Conservation (phyloP, 1,140 invertebrate species). For the Pinna nobilis region DNA sequence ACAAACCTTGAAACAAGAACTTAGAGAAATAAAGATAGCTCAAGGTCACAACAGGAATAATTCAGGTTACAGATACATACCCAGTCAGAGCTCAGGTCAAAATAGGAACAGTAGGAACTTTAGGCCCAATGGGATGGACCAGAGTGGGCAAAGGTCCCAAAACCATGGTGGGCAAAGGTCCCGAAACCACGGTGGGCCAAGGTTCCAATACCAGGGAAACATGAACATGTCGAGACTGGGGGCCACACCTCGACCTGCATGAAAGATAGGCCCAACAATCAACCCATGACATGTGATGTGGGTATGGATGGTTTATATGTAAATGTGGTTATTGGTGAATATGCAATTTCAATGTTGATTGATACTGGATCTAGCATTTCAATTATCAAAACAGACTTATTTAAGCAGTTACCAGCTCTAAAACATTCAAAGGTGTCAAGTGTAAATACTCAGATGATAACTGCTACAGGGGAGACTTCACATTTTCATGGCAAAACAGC, state of each 20-base stretch:
- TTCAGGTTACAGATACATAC: background rate
- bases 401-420: background rate
- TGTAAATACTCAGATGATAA: conserved; percentile 14
- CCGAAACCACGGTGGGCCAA: too few relatives aligned
- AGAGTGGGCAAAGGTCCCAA: too few relatives aligned
- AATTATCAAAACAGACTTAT: background rate
- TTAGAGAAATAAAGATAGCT: background rate
- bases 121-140: background rate
- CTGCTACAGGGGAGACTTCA: conserved; percentile 16
- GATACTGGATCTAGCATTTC: conserved; percentile 13
- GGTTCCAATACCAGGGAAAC: background rate
- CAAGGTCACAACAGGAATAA: background rate
- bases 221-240: background rate
- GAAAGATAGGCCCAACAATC: background rate
- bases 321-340: background rate
- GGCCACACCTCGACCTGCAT: background rate
- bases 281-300: background rate
- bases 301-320: background rate
- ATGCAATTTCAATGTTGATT: background rate
- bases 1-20: background rate
- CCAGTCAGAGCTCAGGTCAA: background rate
- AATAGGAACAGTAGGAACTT: background rate
- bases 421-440: background rate
- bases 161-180: too few relatives aligned
- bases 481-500: background rate